A percentile compares a stretch with the other conserved stretches of the same genome.
Conservation (phyloP, 1,140 invertebrate species). For the Bombus waltoni region DNA sequence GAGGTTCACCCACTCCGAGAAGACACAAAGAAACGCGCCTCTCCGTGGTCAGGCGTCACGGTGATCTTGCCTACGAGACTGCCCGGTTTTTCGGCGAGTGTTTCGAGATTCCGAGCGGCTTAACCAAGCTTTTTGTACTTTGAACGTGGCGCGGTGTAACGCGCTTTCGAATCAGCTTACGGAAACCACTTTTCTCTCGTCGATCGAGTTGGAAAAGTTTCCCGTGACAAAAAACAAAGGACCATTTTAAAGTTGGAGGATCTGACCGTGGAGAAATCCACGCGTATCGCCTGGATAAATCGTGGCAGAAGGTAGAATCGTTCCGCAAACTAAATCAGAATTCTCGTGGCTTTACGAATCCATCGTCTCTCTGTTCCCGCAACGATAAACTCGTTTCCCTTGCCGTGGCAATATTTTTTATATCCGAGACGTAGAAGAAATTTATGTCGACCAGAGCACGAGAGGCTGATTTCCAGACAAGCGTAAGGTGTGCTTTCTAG, state of each 20-base stretch:
- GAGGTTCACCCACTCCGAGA: constrained; percentile 21
- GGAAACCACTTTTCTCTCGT: constrained; percentile 11
- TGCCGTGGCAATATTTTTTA: constrained; percentile 45
- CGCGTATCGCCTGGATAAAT: not conserved
- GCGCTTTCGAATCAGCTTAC: constrained; percentile 7
- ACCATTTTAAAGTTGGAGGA: not conserved
- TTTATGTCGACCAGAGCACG: constrained; percentile 38
- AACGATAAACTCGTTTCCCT: constrained; percentile 42
- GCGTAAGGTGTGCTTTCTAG: constrained; percentile 12
- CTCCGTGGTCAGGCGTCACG: not conserved
- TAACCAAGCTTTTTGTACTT: not conserved
- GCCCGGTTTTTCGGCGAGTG: not conserved
- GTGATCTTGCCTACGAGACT: not conserved
- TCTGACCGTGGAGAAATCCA: not conserved
- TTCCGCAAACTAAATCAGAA: constrained; percentile 1
- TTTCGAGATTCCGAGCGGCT: not conserved
- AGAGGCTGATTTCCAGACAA: constrained; percentile 40
- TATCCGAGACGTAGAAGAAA: constrained; percentile 22
- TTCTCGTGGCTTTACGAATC: constrained; percentile 16
- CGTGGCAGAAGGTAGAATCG: not conserved
- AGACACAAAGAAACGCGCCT: constrained; percentile 16
- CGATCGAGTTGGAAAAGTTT: not conserved
- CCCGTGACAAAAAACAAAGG: not conserved
- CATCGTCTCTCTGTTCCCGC: constrained; percentile 6
- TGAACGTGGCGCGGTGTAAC: not conserved